phyloP scores from a whole-genome alignment of 2,797 vertebrate genomes.

The Fratercula arctica region DNA sequence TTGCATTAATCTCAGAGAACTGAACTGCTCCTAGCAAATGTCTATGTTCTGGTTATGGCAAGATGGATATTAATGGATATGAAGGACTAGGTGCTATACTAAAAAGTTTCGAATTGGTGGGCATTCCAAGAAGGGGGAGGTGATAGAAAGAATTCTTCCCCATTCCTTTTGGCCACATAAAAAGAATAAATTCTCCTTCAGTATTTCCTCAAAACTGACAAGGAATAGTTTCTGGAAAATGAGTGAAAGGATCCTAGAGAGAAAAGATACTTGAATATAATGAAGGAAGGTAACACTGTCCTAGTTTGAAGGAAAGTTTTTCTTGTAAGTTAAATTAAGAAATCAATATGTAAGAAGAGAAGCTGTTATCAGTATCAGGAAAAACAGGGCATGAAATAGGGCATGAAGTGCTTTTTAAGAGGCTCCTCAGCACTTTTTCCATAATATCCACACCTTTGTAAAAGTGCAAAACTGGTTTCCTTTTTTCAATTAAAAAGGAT shows the following conservation, averaged over 20 bases:
- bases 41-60: neutral
- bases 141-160: neutral
- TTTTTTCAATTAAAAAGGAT: neutral
- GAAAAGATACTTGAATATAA: neutral
- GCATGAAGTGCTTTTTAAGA: neutral
- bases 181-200: neutral
- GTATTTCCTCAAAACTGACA: neutral
- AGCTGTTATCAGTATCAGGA: neutral
- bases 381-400: neutral
- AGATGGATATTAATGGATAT: neutral
- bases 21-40: fast-evolving
- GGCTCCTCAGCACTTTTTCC: neutral
- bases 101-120: neutral
- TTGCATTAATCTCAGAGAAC: neutral
- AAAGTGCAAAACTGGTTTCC: neutral
- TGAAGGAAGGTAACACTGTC: neutral
- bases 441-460: neutral
- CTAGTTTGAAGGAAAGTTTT: neutral
- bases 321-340: neutral
- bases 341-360: neutral
- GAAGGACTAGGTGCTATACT: neutral
- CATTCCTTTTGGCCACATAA: neutral
- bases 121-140: neutral
- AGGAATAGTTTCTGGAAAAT: neutral
- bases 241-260: neutral